A percentile compares a stretch with the other conserved stretches of the same genome.
These are phyloP conservation scores for Numenius phaeopus DNA, from an alignment of 2,797 vertebrate species.

Conservation along the genomic window DNA sequence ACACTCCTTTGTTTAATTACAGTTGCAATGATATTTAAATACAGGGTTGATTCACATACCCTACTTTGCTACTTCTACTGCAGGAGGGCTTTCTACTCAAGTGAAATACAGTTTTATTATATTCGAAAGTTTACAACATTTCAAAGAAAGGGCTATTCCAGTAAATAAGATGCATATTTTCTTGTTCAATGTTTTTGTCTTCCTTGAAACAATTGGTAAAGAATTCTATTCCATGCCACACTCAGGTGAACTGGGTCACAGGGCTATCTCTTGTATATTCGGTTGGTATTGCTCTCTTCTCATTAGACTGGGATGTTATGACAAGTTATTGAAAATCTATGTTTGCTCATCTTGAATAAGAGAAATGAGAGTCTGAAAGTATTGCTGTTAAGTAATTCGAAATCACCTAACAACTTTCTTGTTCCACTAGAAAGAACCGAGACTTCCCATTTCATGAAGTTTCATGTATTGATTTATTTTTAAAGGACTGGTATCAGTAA, in stretches of 20 bases:
- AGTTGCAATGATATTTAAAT: neutral
- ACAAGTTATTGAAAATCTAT: neutral
- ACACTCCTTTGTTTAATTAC: constrained; percentile 28
- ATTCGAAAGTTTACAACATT: neutral
- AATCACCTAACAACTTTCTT: neutral
- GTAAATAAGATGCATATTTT: neutral
- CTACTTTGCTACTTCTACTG: neutral
- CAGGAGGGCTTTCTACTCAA: neutral
- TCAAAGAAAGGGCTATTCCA: neutral
- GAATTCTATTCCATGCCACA: neutral
- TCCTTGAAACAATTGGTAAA: neutral
- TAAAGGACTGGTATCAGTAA: neutral
- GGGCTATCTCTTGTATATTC: neutral
- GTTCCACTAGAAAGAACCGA: neutral
- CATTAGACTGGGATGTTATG: constrained; percentile 17
- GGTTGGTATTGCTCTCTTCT: neutral
- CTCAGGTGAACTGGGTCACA: neutral
- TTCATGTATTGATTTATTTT: neutral
- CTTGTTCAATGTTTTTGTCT: neutral
- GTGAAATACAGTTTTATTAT: neutral
- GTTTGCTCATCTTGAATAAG: constrained; percentile 36
- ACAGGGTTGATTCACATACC: neutral
- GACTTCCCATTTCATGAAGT: neutral
- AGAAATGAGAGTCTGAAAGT: neutral
- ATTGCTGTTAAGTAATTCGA: neutral